phyloP scores from a whole-genome alignment of 1,140 invertebrate species.

The Pseudachorutes palmiensis region DNA sequence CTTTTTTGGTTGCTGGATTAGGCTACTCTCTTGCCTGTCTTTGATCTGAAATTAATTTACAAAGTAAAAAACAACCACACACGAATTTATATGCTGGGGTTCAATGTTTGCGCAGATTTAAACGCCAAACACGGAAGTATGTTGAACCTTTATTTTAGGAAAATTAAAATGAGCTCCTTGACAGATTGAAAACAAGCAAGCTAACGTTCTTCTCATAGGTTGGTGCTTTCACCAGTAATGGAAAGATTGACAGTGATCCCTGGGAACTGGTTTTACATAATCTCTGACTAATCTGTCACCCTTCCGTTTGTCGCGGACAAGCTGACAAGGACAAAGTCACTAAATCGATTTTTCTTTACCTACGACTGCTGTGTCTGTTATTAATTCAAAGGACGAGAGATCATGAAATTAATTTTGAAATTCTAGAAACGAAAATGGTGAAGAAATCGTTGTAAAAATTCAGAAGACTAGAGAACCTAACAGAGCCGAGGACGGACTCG shows the following conservation, averaged over 20 bases:
- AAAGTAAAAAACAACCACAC: background rate
- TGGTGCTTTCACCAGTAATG: too few species aligned
- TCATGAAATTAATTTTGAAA: background rate
- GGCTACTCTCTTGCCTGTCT: slow-evolving; percentile 30
- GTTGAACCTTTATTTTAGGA: too few species aligned
- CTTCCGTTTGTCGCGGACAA: background rate
- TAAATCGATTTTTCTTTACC: background rate
- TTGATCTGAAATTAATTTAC: slow-evolving; percentile 27
- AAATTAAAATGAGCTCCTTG: too few species aligned
- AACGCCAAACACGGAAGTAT: background rate
- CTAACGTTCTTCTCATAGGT: too few species aligned
- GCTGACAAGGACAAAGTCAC: background rate
- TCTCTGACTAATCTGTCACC: background rate
- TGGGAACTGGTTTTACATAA: too few species aligned
- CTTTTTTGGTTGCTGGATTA: slow-evolving; percentile 35
- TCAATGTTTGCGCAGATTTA: background rate
- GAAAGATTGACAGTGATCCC: too few species aligned
- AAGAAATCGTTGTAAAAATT: background rate
- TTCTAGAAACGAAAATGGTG: background rate
- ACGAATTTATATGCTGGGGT: background rate
- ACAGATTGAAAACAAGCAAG: too few species aligned
- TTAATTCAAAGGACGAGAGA: background rate
- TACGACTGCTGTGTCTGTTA: background rate
- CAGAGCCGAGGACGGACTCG: background rate
- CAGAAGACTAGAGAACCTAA: background rate